A percentile compares a stretch with the other conserved stretches of the same genome.
Conservation (phyloP, 2,113 vertebrate genomes). For the Nerophis lumbriciformis region DNA sequence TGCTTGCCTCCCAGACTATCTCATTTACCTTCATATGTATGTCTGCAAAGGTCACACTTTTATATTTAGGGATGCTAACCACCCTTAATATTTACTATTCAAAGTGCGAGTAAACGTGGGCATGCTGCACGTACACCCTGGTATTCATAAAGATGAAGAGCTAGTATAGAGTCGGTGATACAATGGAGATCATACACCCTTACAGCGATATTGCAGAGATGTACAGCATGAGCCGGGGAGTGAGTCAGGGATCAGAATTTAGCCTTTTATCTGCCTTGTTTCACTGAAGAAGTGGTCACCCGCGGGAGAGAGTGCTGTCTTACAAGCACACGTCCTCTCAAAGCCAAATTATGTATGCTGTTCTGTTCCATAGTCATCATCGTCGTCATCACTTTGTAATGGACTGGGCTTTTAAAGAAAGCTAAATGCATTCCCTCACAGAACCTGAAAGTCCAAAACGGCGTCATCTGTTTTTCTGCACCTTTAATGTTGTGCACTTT, state of each 20-base stretch:
- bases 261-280: slow-evolving; percentile 67
- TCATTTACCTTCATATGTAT: slow-evolving; percentile 21
- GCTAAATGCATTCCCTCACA: neutral
- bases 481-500: slow-evolving; percentile 5
- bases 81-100: neutral
- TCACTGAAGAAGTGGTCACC: slow-evolving; percentile 63
- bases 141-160: slow-evolving; percentile 9
- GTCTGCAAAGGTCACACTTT: slow-evolving; percentile 30
- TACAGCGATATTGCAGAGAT: slow-evolving; percentile 51
- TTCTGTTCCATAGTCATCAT: slow-evolving; percentile 30
- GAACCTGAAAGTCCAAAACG: slow-evolving; percentile 14
- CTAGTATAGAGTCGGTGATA: slow-evolving; percentile 8
- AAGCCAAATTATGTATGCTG: slow-evolving; percentile 39
- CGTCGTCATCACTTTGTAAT: slow-evolving; percentile 8
- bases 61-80: slow-evolving; percentile 19
- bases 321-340: slow-evolving; percentile 29
- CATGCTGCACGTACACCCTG: neutral
- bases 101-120: neutral
- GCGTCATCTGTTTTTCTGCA: slow-evolving; percentile 14
- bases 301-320: slow-evolving; percentile 44
- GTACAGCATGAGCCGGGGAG: slow-evolving; percentile 52
- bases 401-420: slow-evolving; percentile 20
- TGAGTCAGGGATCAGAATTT: slow-evolving; percentile 62
- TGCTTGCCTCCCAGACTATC: slow-evolving; percentile 16
- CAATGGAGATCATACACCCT: slow-evolving; percentile 52